These are phyloP conservation scores for Cryptus viduatorius DNA, from an alignment of 2,888 invertebrate species.

Conservation along the genomic window DNA sequence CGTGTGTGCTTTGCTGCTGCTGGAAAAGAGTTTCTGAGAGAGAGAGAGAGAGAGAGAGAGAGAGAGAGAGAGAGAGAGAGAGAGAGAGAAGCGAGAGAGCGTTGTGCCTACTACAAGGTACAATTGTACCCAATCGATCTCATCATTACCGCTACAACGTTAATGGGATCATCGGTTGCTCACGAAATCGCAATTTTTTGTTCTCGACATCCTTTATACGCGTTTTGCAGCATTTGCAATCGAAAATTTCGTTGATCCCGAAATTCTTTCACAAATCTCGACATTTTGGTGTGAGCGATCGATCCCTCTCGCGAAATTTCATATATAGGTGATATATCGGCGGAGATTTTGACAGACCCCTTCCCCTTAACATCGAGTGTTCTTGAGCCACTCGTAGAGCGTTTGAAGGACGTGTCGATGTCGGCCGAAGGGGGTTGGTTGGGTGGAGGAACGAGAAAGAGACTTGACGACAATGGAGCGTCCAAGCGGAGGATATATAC, in stretches of 20 bases:
- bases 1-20: constrained; percentile 18
- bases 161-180: neutral
- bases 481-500: constrained; percentile 29
- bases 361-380: constrained; percentile 22
- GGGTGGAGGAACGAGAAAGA: neutral
- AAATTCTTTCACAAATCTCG: neutral
- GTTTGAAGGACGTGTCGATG: constrained; percentile 9
- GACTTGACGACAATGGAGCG: constrained; percentile 40
- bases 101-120: constrained; percentile 1
- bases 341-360: constrained; percentile 39
- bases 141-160: neutral
- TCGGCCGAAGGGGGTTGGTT: neutral
- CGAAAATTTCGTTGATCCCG: too few species aligned
- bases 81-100: constrained; percentile 14
- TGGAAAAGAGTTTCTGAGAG: constrained; percentile 15
- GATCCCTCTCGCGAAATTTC: neutral
- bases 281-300: neutral
- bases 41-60: neutral
- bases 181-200: too few species aligned
- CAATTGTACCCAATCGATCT: constrained; percentile 13
- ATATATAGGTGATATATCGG: constrained; percentile 1
- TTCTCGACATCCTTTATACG: too few species aligned
- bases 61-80: neutral
- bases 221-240: too few species aligned
- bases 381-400: constrained; percentile 40